Base-by-base conservation (phyloP, 64 coral and sea anemone species). In the Stichodactyla mertensii region DNA sequence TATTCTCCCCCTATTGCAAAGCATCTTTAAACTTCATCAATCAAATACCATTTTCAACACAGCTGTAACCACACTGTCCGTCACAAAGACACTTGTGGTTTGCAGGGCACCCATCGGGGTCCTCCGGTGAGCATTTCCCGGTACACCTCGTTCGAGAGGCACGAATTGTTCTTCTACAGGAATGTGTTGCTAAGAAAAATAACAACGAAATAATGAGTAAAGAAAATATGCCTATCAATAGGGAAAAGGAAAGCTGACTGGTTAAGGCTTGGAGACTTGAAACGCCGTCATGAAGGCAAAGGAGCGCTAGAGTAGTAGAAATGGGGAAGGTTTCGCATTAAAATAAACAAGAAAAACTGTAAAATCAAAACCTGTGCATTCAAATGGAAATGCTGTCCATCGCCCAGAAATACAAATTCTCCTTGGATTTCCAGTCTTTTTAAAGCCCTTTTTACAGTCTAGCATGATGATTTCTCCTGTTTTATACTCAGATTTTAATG, bases 1-100 rank as follows among this genome's bases (percentile, higher is more conserved):
- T 45, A 45, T 45, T 45, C 36, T 45, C 36, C 36, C 36, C 0
- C 36, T 45, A 45, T 2, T 45, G 36, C 0, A 45, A 45, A 45
- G 36, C 36, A 45, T 45, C 36, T 16, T 59, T 59, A 59, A 16
- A 59, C 57, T 12, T 16, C 15, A 8, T 58, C 10, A 59, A 12
- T 16, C 19, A 85, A 18, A 64, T 18, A 91, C 90, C 90, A 57
- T 55, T 87, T 24, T 91, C 90, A 9, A 91, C 85, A 57, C 90
- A 91, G 51, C 90, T 91, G 77, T 82, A 91, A 55, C 90, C 90
- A 71, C 90, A 91, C 52, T 54, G 78, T 22, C 90, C 90, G 27
- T 91, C 90, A 60, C 90, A 91, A 5, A 91, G 90, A 86, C 90
- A 91, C 5, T 28, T 7, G 10, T 87, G 28, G 0, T 36, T 69